These are phyloP conservation scores for Ectemnius continuus DNA, from an alignment of 2,888 invertebrate species.

Conservation along the genomic window DNA sequence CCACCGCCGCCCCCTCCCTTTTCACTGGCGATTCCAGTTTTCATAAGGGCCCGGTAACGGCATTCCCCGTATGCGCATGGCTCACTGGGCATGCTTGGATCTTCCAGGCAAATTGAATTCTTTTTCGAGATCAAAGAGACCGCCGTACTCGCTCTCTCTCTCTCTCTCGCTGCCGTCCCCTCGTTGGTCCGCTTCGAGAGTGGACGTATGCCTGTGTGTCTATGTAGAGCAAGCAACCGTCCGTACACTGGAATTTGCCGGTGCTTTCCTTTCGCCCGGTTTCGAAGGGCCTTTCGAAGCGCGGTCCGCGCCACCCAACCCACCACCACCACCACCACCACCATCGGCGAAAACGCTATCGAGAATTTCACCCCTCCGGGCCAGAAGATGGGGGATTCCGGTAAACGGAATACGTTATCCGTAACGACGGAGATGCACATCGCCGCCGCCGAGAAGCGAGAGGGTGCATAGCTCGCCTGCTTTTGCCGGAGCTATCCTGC, in stretches of 20 bases:
- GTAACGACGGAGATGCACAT: neutral
- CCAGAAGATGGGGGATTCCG: neutral
- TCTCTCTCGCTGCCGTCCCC: constrained; percentile 2
- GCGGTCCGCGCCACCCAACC: no score
- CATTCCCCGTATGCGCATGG: constrained; percentile 54
- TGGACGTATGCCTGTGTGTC: neutral
- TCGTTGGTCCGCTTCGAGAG: neutral
- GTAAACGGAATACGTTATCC: constrained; percentile 10
- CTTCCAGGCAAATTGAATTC: constrained; percentile 74
- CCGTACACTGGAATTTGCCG: no score
- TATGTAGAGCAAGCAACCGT: no score
- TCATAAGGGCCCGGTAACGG: neutral
- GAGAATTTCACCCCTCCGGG: constrained; percentile 2
- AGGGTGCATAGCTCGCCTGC: no score
- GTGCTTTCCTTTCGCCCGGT: no score
- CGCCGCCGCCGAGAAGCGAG: neutral
- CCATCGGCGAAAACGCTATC: neutral
- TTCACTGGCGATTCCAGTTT: constrained; percentile 19
- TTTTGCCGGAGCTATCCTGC: neutral
- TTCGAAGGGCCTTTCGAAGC: no score
- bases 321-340: no score
- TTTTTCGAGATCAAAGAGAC: constrained; percentile 72
- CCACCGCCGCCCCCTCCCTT: constrained; percentile 32
- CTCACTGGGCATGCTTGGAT: constrained; percentile 72
- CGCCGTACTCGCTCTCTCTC: constrained; percentile 50